Percentiles rank a stretch among this genome's conserved stretches.
Evolutionary conservation across 2,888 invertebrate genomes (phyloP).

Genomic region (Leucophenga maculata): DNA sequence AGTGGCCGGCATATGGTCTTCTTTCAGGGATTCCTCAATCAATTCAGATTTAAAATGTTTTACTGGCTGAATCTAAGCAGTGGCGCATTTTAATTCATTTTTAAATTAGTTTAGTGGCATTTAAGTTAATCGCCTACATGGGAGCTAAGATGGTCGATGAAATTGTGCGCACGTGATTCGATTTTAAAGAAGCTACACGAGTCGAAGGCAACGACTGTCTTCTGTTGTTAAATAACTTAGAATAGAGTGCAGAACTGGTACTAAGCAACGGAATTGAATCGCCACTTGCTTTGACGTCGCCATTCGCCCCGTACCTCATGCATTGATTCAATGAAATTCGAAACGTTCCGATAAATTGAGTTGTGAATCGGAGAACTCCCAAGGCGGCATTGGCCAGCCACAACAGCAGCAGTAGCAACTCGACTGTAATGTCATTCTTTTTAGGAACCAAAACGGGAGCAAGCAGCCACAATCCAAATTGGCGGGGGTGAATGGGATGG

Average conservation of each 20-base stretch:
- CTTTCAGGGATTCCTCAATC: conserved; percentile 8
- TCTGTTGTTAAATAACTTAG: conserved; percentile 41
- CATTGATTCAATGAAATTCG: conserved; percentile 2
- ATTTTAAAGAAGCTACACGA: conserved; percentile 61
- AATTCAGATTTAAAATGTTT: conserved; percentile 40
- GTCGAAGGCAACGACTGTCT: conserved; percentile 45
- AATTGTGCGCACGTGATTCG: conserved; percentile 68
- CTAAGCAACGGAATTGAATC: not conserved
- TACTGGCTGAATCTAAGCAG: not conserved
- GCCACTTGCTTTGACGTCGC: not conserved
- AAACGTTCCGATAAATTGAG: conserved; percentile 54
- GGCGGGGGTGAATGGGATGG: conserved; percentile 22
- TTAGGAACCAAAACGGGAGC: not conserved
- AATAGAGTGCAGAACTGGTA: conserved; percentile 38
- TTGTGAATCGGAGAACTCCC: conserved; percentile 50
- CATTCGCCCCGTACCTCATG: not conserved
- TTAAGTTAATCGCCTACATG: conserved; percentile 67
- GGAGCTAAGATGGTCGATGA: conserved; percentile 61
- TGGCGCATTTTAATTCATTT: conserved; percentile 66
- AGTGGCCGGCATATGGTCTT: not conserved
- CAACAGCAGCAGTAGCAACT: conserved; percentile 27
- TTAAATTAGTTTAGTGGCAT: conserved; percentile 70
- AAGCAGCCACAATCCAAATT: not conserved
- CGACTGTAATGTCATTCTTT: conserved; percentile 49
- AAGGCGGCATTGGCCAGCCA: conserved; percentile 34